phyloP scores from a whole-genome alignment of 2,888 invertebrate species.

The Maniola hyperantus region DNA sequence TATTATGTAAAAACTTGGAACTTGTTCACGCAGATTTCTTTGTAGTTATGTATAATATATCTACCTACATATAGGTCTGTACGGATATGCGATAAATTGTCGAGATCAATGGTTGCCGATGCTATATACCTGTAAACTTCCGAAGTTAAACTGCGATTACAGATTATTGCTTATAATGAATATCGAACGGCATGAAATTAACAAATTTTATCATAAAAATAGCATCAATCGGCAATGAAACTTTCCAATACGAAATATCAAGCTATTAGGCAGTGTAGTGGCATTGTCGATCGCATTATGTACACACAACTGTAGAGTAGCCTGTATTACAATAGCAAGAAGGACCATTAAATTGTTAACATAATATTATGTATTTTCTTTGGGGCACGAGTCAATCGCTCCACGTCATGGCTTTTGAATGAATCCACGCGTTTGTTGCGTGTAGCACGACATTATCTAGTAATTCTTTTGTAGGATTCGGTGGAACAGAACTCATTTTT shows the following conservation, averaged over 20 bases:
- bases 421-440: slow-evolving; percentile 66
- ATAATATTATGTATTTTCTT: slow-evolving; percentile 6
- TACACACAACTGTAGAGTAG: slow-evolving; percentile 27
- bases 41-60: too few species aligned
- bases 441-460: slow-evolving; percentile 64
- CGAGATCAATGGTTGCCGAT: too few species aligned
- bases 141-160: neutral
- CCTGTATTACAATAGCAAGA: slow-evolving; percentile 13
- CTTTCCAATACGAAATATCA: slow-evolving; percentile 28
- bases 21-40: too few species aligned
- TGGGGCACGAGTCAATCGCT: slow-evolving; percentile 62
- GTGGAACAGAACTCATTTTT: slow-evolving; percentile 23
- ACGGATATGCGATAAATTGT: too few species aligned
- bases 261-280: slow-evolving; percentile 23
- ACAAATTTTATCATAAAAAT: slow-evolving; percentile 25
- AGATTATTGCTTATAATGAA: slow-evolving; percentile 8
- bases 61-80: too few species aligned
- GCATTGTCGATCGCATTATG: slow-evolving; percentile 46
- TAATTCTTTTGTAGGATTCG: slow-evolving; percentile 43
- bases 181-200: slow-evolving; percentile 14
- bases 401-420: slow-evolving; percentile 74
- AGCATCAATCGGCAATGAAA: slow-evolving; percentile 26
- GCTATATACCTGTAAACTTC: neutral
- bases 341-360: neutral
- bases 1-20: too few species aligned